Evolutionary conservation across 2,113 vertebrate genomes (phyloP), one percentile per base, ranked within the genome.

Genomic region (Equus przewalskii): DNA sequence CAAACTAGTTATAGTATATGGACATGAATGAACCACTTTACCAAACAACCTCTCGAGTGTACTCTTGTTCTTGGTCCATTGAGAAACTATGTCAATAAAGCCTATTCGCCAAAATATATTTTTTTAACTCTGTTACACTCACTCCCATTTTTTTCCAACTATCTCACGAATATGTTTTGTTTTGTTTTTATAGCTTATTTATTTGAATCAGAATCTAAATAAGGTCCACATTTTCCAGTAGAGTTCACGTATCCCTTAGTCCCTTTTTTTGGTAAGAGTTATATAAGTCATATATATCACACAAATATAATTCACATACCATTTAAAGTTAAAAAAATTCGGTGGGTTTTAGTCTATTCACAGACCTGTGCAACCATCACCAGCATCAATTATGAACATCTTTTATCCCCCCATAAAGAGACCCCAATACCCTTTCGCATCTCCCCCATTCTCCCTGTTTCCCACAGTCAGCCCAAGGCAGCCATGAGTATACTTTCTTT

Each of bases 181-280:
- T 78, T 90, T 72, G 4, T 56, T 81, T 89, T 76, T 46, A 28
- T 0, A 79, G 15, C 28, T 81, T 62, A 67, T 80, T 58, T 88
- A 65, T 83, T 93, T 86, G n/a, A 89, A 24, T 92, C 62, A 93
- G 19, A 95, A 95, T 69, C 26, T 19, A 95, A 87, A 46, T 91
- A 73, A 89, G 16, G 67, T 82, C 24, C 19, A 75, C 41, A 83
- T 28, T 60, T 36, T 72, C 4, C 49, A 60, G 1, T 85, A 30
- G 56, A 15, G 21, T 67, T 91, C 72, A 72, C 15, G 12, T 80
- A 54, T 49, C 4, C 28, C 22, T 56, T 24, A 21, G 18, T 58
- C 60, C 21, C 36, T 41, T 72, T 64, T 81, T 44, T 56, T 58
- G 14, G 26, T 64, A 93, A 93, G n/a, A 83, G 4, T 33, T 82